Evolutionary conservation across 30 jellyfish, hydroid and myxozoan genomes (phyloP).

Genomic region (Aurelia sp.): DNA sequence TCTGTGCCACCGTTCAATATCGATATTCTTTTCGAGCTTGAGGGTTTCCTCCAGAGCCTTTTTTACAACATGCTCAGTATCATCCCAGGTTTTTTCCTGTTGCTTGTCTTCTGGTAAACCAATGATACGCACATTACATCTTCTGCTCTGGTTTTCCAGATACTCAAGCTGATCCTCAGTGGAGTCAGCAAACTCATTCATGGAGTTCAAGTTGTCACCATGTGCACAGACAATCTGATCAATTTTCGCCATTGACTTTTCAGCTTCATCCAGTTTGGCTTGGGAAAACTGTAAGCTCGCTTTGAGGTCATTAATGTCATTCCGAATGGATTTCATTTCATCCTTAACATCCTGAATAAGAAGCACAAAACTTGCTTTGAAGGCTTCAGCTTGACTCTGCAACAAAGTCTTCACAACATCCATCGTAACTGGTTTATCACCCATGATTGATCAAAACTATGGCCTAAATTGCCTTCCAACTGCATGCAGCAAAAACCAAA

Average conservation of each 20-base stretch:
- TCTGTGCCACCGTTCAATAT: no score
- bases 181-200: conserved; percentile 28
- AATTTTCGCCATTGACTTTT: neutral
- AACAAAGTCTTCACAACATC: conserved; percentile 10
- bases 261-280: conserved; percentile 21
- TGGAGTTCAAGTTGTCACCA: conserved; percentile 13
- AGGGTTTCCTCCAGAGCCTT: no score
- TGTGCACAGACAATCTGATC: neutral
- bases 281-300: no score
- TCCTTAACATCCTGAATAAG: conserved; percentile 28
- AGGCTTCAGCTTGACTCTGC: conserved; percentile 16
- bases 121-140: conserved; percentile 25
- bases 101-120: conserved; percentile 27
- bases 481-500: no score
- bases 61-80: no score
- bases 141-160: conserved; percentile 19
- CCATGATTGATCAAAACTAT: neutral
- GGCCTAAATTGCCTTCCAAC: no score
- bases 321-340: conserved; percentile 19
- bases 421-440: neutral
- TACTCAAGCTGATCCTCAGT: conserved; percentile 9
- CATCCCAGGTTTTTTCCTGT: conserved; percentile 25
- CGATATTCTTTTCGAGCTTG: no score
- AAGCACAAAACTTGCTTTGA: conserved; percentile 13
- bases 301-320: conserved; percentile 11